Evolutionary conservation across 2,888 invertebrate genomes (phyloP), one percentile per base, ranked within the genome.

Genomic region (Schizotus pectinicornis): DNA sequence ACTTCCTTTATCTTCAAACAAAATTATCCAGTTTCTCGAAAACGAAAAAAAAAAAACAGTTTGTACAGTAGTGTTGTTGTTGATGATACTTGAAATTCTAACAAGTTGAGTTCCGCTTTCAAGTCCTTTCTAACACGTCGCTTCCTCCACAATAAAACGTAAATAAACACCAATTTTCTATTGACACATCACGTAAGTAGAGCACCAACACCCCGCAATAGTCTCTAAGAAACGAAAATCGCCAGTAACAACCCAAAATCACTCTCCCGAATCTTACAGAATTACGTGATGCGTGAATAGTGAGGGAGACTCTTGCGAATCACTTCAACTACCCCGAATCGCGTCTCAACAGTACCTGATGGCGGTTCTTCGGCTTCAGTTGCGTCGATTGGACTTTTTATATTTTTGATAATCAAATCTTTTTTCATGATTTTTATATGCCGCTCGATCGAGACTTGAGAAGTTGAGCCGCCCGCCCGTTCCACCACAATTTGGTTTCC

Each of bases 51-150:
- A 22, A 22, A 22, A 22, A 22, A 37, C 46, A 31, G 30, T 65
- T 67, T 61, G 43, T 67, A 64, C 67, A 68, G 67, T 69, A 70
- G 68, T 67, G 68, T 74, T 72, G 73, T 74, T 74, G 72, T 73
- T 72, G 72, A 72, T 71, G 69, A 68, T 67, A 61, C 61, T 61
- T 64, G 52, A 67, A 67, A 63, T 67, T 64, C 55, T 42, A 58
- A 43, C 42, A 35, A 45, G 14, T 37, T 49, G 30, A 47, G 22
- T 22, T 22, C 22, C 22, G 22, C 22, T 45, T 42, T 58, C 61
- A 65, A 63, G 59, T 61, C 64, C 65, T 66, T 68, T 67, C 38
- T 63, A 62, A 65, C 62, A 63, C 61, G 62, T 63, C 56, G 68
- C 68, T 67, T 67, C 56, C 50, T 46, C 56, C 34, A 49, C 31